Conservation (phyloP, 2,797 vertebrate species). For the Lagocephalus sceleratus region DNA sequence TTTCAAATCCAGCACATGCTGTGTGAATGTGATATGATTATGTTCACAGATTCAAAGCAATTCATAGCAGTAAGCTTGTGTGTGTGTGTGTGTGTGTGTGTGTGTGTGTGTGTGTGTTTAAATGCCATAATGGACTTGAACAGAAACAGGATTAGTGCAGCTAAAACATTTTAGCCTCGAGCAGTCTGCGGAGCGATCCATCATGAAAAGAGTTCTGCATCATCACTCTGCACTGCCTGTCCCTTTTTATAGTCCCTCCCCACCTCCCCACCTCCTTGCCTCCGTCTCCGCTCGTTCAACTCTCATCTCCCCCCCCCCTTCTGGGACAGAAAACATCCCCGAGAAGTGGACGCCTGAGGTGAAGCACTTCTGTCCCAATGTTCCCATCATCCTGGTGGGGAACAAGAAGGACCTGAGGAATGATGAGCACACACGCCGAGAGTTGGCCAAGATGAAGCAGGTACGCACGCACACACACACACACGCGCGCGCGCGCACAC, state of each 20-base stretch:
- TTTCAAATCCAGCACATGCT: not conserved
- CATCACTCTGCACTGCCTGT: slow-evolving; percentile 32
- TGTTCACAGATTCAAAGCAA: slow-evolving; percentile 10
- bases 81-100: too few species aligned
- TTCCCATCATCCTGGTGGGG: slow-evolving; percentile 96
- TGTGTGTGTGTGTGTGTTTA: slow-evolving; percentile 17
- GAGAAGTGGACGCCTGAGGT: slow-evolving; percentile 99
- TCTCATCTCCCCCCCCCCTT: slow-evolving; percentile 15
- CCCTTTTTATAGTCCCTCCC: slow-evolving; percentile 28
- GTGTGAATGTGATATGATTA: slow-evolving; percentile 7
- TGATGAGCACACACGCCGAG: slow-evolving; percentile 88
- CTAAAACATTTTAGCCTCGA: slow-evolving; percentile 54
- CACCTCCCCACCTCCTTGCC: not conserved
- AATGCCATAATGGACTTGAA: slow-evolving; percentile 49
- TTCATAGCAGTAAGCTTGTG: slow-evolving; percentile 18
- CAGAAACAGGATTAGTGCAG: slow-evolving; percentile 46
- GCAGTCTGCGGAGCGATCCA: slow-evolving; percentile 48
- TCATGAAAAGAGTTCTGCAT: slow-evolving; percentile 46
- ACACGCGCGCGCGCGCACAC: too few species aligned
- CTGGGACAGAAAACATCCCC: slow-evolving; percentile 89
- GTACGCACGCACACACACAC: slow-evolving; percentile 54
- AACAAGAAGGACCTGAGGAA: slow-evolving; percentile 98
- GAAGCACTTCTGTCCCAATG: slow-evolving; percentile 97
- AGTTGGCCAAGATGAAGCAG: slow-evolving; percentile 98
- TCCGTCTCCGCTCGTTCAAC: not conserved